Evolutionary conservation across 1,140 invertebrate species (phyloP), one percentile per base, ranked within the genome.

Genomic region (Oscheius sp.): DNA sequence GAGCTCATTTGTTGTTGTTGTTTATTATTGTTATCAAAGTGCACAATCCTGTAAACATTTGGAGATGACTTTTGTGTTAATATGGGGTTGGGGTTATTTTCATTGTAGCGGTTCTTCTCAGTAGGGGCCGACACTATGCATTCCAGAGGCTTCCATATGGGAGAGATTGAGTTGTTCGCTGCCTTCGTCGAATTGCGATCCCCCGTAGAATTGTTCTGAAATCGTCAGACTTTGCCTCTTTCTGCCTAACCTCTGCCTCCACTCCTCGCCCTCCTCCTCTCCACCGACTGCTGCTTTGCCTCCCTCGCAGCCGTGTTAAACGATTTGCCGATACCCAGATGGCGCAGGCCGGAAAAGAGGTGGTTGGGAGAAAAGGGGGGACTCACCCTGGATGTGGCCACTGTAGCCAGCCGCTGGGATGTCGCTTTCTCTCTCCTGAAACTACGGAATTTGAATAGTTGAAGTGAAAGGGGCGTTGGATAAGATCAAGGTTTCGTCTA

Each of bases 341-440:
- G 73, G n/a, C 73, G 73, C 4, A 71, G 20, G 10, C 72, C 72
- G 68, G 35, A 18, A 74, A 58, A 15, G n/a, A 20, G 23, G 28
- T 62, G 18, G 28, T 68, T 18, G 2, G 3, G 23, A 18, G 35
- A 3, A 34, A 71, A 0, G 15, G 64, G 10, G 20, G 0, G n/a
- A 29, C 7, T 67, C 15, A 71, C 68, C 59, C 58, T 62, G 73
- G 35, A 75, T 69, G 42, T 75, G 73, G 3, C 73, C 73, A 20
- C 67, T 71, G 42, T 75, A 75, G 26, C 73, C 73, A n/a, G 73
- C 73, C 31, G 59, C 34, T 20, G 73, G 73, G 32, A 72, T 72
- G 38, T 55, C 73, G 34, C 73, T 67, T 23, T 73, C 55, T 46
- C 68, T 4, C 46, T 58, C 61, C 61, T 63, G 35, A 34, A 63